Evolutionary conservation across 2,888 invertebrate genomes (phyloP), one percentile per base, ranked within the genome.

Genomic region (Cacoxenus indagator): DNA sequence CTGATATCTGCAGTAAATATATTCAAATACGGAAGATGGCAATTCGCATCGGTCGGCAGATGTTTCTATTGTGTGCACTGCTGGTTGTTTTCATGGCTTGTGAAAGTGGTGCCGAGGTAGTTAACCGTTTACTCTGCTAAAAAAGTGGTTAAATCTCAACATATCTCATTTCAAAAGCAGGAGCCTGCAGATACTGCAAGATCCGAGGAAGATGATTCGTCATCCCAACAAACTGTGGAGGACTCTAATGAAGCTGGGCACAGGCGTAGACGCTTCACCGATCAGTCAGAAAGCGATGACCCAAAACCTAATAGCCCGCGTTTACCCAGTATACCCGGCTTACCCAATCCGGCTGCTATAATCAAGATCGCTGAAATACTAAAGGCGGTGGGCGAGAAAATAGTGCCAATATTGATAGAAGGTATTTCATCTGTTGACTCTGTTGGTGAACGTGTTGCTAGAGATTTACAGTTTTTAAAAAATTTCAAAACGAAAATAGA

Each of bases 341-440:
- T 86, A 65, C 86, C 86, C n/a, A 86, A 85, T 77, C 83, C 86
- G 6, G 76, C 82, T 2, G 80, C 84, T 3, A 82, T 86, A 43
- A 75, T 85, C 9, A 85, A 84, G 76, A 76, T 87, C 68, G 85
- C 76, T 2, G 84, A 87, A 72, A 82, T 87, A 64, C 75, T 87
- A 19, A 81, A 83, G 65, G 73, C 81, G 1, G 77, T 87, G 46
- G 84, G 86, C 37, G 83, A 85, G 26, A 80, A 86, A 70, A 75
- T 87, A 24, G 74, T 87, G 17, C 86, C 86, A 1, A 75, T 84
- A 67, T 72, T 87, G 3, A 62, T 86, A 11, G 79, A 83, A 75
- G 82, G 84, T 68, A 76, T 85, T 57, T 71, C 79, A 1, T 75
- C 75, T 3, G 65, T 62, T 1, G 73, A 77, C 59, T 64, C 73